Conservation (phyloP, 2,888 invertebrate genomes). For the Lithophane ornitopus region DNA sequence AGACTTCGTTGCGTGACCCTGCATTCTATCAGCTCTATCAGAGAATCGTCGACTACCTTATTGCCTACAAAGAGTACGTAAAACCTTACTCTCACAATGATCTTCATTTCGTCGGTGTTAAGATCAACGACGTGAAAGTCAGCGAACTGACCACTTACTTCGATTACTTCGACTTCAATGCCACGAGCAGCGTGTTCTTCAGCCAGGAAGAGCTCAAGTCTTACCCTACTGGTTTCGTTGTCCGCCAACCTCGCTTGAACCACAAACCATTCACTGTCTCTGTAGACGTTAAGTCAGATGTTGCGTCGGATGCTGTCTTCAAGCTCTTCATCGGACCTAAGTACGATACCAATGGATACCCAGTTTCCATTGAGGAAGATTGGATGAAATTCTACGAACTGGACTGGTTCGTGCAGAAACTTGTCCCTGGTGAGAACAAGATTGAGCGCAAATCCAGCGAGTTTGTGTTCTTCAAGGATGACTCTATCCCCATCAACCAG, state of each 20-base stretch:
- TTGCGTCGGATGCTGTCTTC: conserved; percentile 90
- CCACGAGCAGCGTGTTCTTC: conserved; percentile 88
- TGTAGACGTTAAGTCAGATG: conserved; percentile 91
- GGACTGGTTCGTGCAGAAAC: conserved; percentile 91
- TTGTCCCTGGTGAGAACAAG: conserved; percentile 92
- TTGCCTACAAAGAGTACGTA: conserved; percentile 91
- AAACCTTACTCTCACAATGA: conserved; percentile 90
- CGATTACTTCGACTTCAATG: conserved; percentile 92
- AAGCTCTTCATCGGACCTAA: conserved; percentile 93
- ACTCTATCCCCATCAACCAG: conserved; percentile 91
- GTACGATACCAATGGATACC: conserved; percentile 90
- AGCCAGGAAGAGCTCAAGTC: conserved; percentile 78
- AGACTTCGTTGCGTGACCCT: conserved; percentile 93
- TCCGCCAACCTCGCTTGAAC: conserved; percentile 93
- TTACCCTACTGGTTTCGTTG: conserved; percentile 85
- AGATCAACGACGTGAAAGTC: conserved; percentile 91
- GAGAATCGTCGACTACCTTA: conserved; percentile 90
- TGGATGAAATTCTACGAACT: conserved; percentile 91
- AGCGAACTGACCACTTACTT: conserved; percentile 92
- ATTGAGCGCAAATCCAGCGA: conserved; percentile 92
- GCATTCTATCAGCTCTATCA: conserved; percentile 93
- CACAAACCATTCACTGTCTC: conserved; percentile 92
- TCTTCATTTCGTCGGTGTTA: conserved; percentile 91
- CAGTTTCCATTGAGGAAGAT: conserved; percentile 88
- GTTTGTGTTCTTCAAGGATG: conserved; percentile 91